These are phyloP conservation scores for Motacilla tschutschensis DNA, from an alignment of 2,113 vertebrate species.

Conservation along the genomic window DNA sequence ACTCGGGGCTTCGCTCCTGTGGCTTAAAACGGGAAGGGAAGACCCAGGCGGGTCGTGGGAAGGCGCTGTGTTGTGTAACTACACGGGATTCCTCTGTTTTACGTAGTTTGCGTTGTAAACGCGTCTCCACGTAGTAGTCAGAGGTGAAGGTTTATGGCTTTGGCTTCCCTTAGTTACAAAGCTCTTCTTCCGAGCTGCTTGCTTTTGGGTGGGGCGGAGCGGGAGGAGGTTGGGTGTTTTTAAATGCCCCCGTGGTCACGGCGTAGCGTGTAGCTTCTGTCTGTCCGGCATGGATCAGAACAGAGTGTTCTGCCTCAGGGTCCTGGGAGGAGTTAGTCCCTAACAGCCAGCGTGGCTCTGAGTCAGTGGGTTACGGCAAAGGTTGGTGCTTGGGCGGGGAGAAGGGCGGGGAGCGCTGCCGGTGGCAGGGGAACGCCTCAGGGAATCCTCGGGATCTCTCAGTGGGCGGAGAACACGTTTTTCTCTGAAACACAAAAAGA, in stretches of 20 bases:
- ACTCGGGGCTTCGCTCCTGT: accelerated
- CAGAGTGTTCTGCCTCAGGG: background rate
- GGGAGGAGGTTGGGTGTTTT: background rate
- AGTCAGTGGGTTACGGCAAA: accelerated
- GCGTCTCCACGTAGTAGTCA: accelerated
- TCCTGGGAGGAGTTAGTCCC: background rate
- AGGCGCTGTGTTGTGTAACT: background rate
- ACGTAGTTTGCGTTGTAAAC: accelerated
- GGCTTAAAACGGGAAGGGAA: accelerated
- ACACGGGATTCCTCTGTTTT: accelerated
- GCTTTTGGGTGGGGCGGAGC: background rate
- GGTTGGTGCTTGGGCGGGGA: background rate
- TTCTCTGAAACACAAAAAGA: background rate
- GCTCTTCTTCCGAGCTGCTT: background rate
- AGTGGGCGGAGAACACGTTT: accelerated
- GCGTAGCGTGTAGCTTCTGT: accelerated
- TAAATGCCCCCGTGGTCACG: too few species aligned
- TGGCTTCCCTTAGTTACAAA: background rate
- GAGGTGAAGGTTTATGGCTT: background rate
- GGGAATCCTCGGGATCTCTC: background rate
- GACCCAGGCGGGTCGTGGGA: accelerated
- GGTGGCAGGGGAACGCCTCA: background rate
- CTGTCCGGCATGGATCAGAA: accelerated
- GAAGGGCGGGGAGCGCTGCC: too few species aligned
- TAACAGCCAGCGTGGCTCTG: background rate